A percentile compares a stretch with the other conserved stretches of the same genome.
These are phyloP conservation scores for Rattus norvegicus DNA, from an alignment of 2,113 vertebrate species.

Conservation along the genomic window DNA sequence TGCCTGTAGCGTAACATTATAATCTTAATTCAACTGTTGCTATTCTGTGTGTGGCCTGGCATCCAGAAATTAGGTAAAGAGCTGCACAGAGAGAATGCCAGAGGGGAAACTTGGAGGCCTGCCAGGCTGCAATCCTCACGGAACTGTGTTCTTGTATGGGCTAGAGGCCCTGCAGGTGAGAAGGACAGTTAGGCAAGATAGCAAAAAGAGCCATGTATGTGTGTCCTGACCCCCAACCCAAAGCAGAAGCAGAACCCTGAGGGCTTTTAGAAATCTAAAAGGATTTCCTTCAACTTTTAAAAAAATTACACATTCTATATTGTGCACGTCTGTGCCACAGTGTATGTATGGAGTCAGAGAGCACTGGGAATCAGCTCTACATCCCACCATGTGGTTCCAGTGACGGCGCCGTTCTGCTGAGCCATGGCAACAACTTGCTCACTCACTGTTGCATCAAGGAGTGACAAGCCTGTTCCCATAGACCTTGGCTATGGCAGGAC, in stretches of 20 bases:
- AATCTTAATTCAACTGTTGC: not conserved
- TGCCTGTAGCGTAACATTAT: constrained; percentile 33
- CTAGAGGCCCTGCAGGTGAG: not conserved
- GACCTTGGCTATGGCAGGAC: not conserved
- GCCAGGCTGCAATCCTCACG: not conserved
- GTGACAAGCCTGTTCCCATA: not conserved
- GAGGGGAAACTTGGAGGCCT: not conserved
- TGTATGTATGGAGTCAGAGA: not conserved
- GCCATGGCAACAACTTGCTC: not conserved
- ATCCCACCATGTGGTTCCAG: not conserved
- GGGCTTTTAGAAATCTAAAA: not conserved
- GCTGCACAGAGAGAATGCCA: not conserved
- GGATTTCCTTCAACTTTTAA: not conserved
- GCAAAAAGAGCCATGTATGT: not conserved
- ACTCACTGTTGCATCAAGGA: not conserved
- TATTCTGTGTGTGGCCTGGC: not conserved
- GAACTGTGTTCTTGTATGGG: not conserved
- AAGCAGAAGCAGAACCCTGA: not conserved
- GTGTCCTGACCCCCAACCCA: not conserved
- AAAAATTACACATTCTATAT: not conserved
- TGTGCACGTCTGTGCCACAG: not conserved
- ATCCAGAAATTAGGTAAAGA: not conserved
- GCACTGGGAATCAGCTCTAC: not conserved
- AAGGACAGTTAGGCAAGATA: not conserved
- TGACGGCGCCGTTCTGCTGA: not conserved